Percentiles rank a stretch among this genome's conserved stretches.
phyloP scores from a whole-genome alignment of 2,888 invertebrate species.

The Tenthredo scrophulariae region DNA sequence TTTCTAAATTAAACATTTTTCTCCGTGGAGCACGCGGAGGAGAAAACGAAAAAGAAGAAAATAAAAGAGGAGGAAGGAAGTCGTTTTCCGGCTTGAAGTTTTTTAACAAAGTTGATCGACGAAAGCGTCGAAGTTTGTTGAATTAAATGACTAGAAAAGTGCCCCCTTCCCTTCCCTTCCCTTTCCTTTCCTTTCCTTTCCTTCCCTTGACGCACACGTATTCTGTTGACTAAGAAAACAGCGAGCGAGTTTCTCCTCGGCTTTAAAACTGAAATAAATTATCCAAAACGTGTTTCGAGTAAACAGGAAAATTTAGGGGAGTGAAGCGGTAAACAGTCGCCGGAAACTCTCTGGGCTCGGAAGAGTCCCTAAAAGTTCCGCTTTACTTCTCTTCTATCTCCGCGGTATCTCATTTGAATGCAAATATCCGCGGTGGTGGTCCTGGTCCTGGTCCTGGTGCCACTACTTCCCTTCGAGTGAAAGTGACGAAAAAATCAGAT shows the following conservation, averaged over 20 bases:
- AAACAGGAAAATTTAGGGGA: constrained; percentile 37
- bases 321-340: constrained; percentile 45
- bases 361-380: constrained; percentile 36
- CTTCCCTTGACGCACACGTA: not conserved
- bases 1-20: too few relatives aligned
- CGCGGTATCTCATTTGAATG: constrained; percentile 42
- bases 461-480: not conserved
- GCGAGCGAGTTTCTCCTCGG: not conserved
- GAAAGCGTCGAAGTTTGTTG: constrained; percentile 11
- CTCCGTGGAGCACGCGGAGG: too few relatives aligned
- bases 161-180: not conserved
- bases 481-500: constrained; percentile 1
- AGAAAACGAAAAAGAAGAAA: too few relatives aligned
- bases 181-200: not conserved
- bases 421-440: constrained; percentile 25
- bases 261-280: constrained; percentile 38
- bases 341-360: constrained; percentile 25
- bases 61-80: not conserved
- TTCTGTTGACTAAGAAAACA: not conserved
- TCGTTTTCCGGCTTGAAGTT: constrained; percentile 4
- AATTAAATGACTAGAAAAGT: not conserved
- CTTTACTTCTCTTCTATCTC: constrained; percentile 27
- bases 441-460: not conserved
- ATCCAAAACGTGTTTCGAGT: constrained; percentile 42
- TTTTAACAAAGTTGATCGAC: not conserved